These are phyloP conservation scores for Brachypteracias leptosomus DNA, from an alignment of 2,113 vertebrate genomes.

Conservation along the genomic window DNA sequence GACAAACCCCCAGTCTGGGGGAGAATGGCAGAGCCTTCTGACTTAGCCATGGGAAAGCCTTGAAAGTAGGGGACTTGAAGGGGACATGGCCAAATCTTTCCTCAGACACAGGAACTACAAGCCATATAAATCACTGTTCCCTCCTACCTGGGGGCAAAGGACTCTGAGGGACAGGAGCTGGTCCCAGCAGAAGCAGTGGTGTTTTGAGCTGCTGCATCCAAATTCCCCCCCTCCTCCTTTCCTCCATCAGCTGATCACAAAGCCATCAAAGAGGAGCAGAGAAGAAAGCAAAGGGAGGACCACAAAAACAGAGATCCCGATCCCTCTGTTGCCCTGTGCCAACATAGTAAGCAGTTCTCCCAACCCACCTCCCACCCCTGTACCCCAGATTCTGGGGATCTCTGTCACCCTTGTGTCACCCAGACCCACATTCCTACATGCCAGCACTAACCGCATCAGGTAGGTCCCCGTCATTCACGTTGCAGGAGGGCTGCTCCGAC, in stretches of 20 bases:
- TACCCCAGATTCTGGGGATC: accelerated
- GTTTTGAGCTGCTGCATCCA: not conserved
- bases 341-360: not conserved
- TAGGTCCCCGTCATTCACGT: not conserved
- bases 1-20: not conserved
- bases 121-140: not conserved
- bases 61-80: not conserved
- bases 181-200: not conserved
- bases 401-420: not conserved
- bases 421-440: not conserved
- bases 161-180: not conserved
- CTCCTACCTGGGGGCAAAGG: not conserved
- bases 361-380: not conserved
- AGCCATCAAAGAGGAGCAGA: not conserved
- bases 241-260: not conserved
- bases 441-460: constrained; percentile 19
- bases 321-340: not conserved
- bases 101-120: not conserved
- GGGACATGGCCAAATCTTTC: not conserved
- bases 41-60: not conserved
- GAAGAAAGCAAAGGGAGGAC: not conserved
- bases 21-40: accelerated
- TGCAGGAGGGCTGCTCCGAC: not conserved
- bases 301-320: not conserved
- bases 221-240: not conserved